Evolutionary conservation across 2,113 vertebrate species (phyloP), one percentile per base, ranked within the genome.

Genomic region (Heliornis fulica): DNA sequence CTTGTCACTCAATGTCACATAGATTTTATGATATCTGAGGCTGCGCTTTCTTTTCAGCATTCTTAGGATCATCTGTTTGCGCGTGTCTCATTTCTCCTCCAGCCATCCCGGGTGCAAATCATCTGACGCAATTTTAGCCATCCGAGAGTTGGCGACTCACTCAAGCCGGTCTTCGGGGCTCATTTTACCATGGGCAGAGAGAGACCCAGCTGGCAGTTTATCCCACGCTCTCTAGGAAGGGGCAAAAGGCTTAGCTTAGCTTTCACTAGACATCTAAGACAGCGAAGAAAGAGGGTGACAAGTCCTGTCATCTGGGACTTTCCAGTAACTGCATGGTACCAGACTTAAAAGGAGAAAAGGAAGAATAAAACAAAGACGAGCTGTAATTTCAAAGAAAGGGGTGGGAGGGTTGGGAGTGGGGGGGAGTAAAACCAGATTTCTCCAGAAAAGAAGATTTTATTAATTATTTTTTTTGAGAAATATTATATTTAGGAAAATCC

Each of bases 201-300:
- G 90, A 90, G 23, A 92, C 91, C 80, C 93, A 94, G 96, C 94
- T 93, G 95, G 89, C 56, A 86, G 60, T 32, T 89, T 92, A 59
- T 92, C 92, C 86, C 89, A 76, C 1, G 19, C 95, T 95, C 90
- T 96, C 95, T 89, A 94, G 89, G 95, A 97, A 96, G 90, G 64
- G 72, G 91, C 85, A 87, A 89, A 94, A 93, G 86, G 87, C 80
- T 90, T 78, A 93, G 72, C 56, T 94, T 90, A 51, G 80, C 76
- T 97, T 96, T 93, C 83, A 83, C 66, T 80, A 89, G 78, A 83
- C 66, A 81, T 51, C 75, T 46, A 48, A 84, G 87, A 51, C 56
- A 92, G 89, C 0, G 2, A 71, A 77, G 79, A 85, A 85, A 76
- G 63, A 78, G 54, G 34, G 43, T 93, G 69, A 91, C n/a, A 63